Conservation (phyloP, 2,888 invertebrate species). For the Megamerina dolium region DNA sequence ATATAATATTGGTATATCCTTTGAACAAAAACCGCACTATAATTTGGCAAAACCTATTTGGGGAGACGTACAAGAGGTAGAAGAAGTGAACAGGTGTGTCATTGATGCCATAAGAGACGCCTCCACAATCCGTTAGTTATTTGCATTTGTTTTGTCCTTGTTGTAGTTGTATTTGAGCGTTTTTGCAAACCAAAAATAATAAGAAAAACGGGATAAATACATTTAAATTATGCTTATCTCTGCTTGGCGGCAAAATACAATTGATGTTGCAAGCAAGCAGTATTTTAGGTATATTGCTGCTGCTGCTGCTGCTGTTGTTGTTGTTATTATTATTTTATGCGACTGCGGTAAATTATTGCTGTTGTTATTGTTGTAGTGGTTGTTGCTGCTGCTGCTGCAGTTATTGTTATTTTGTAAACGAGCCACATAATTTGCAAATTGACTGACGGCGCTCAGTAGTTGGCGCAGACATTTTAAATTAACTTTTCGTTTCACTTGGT, state of each 20-base stretch:
- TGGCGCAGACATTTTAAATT: slow-evolving; percentile 16
- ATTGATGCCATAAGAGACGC: neutral
- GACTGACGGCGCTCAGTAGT: slow-evolving; percentile 10
- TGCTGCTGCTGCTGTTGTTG: too few species aligned
- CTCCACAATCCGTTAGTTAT: slow-evolving; percentile 4
- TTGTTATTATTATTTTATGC: too few species aligned
- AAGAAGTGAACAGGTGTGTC: too few species aligned
- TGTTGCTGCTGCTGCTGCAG: neutral
- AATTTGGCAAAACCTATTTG: too few species aligned
- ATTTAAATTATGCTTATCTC: slow-evolving; percentile 2
- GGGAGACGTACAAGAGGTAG: too few species aligned
- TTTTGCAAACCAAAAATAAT: neutral
- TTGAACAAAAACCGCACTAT: too few species aligned
- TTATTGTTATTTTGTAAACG: slow-evolving; percentile 8
- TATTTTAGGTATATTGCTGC: too few species aligned
- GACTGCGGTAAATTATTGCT: too few species aligned
- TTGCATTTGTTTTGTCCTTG: neutral
- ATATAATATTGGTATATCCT: too few species aligned
- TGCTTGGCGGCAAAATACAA: slow-evolving; percentile 3
- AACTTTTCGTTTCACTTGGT: slow-evolving; percentile 19
- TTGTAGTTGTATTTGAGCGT: neutral
- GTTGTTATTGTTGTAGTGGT: too few species aligned
- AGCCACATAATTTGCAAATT: slow-evolving; percentile 15
- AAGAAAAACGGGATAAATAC: neutral
- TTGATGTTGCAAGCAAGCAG: neutral